phyloP scores from a whole-genome alignment of 2,113 vertebrate genomes.

The Cyanoliseus patagonus region DNA sequence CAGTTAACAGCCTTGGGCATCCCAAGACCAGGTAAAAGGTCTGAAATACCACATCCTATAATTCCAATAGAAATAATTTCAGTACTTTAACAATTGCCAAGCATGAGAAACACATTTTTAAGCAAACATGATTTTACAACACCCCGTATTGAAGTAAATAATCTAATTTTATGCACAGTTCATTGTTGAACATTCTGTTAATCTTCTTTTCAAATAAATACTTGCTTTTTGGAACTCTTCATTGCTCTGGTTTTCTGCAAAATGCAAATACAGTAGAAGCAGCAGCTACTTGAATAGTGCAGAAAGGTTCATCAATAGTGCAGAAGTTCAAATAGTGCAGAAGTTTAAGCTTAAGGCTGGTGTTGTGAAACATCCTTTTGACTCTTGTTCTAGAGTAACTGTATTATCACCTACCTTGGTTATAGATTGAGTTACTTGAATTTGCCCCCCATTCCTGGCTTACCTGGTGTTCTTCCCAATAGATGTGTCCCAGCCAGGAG shows the following conservation, averaged over 20 bases:
- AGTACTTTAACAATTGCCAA: neutral
- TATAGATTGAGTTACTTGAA: neutral
- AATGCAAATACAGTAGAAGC: neutral
- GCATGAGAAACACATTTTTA: neutral
- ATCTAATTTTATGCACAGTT: neutral
- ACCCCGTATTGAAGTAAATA: neutral
- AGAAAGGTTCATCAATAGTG: neutral
- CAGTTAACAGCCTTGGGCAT: neutral
- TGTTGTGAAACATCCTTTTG: neutral
- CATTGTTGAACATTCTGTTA: neutral
- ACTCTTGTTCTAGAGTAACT: neutral
- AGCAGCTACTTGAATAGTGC: neutral
- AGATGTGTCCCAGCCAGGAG: slow-evolving; percentile 4
- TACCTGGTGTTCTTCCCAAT: slow-evolving; percentile 27
- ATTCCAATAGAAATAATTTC: neutral
- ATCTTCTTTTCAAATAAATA: neutral
- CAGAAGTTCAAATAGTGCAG: neutral
- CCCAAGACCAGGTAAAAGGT: neutral
- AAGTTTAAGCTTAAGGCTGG: neutral
- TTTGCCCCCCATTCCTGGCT: neutral
- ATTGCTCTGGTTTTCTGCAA: neutral
- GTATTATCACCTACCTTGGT: neutral
- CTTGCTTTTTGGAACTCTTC: neutral
- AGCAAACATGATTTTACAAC: neutral
- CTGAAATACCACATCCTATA: neutral